Base-by-base conservation (phyloP, 2,113 vertebrate genomes). In the Pseudonaja textilis region DNA sequence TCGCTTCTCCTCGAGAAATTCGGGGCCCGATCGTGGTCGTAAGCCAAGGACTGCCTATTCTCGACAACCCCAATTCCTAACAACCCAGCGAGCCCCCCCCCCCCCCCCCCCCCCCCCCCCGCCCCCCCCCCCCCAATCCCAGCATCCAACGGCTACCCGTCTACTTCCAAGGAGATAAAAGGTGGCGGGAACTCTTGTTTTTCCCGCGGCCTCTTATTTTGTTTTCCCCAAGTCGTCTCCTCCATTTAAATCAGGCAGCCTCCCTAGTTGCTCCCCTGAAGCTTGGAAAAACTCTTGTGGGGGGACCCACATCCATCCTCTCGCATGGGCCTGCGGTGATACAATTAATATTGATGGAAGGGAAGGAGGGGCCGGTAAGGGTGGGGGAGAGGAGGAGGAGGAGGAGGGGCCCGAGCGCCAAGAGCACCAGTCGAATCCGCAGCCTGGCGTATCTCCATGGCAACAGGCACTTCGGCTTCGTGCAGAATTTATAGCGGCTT, bases 401-500 rank as follows among this genome's bases (percentile, higher is more conserved):
- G 56, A 56, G 20, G 55, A 50, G 47, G 54, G 22, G 74, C 89
- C 90, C 25, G 90, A 57, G 89, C 94, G 86, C 91, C 56, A 94
- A 94, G 95, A 97, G 95, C 91, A 95, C 69, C 89, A 96, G 97
- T 97, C 96, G 97, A 96, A 97, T 96, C 96, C 23, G 61, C 94
- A 93, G 95, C 97, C 97, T 95, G 57, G 42, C 93, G 22, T 8
- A 91, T 98, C 95, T 93, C 97, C 96, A 97, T 97, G 94, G 97
- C 96, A 97, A 98, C 97, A 42, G 91, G 95, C 95, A 91, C 95
- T 96, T 97, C 93, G 94, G 91, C 94, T 96, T 98, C 98, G 97
- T 98, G 97, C 95, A 98, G 96, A 98, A 98, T 98, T 98, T 97
- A 98, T 98, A 96, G 89, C 42, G 95, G 98, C 97, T 98, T 98